phyloP scores from a whole-genome alignment of 2,888 invertebrate species.

The Phyto melanocephala region DNA sequence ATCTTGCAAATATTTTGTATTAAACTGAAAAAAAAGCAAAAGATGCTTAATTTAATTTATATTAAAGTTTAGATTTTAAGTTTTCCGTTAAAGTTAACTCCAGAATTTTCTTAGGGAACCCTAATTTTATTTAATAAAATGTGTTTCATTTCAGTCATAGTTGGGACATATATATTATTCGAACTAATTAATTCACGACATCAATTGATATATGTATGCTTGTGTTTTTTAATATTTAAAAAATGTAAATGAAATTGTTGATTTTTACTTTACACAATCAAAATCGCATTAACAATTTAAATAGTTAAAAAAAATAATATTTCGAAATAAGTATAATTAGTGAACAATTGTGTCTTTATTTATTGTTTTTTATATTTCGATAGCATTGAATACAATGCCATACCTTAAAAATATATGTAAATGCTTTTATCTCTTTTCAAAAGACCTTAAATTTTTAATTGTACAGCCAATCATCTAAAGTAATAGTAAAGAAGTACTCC shows the following conservation, averaged over 20 bases:
- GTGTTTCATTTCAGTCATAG: background rate
- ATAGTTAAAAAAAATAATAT: background rate
- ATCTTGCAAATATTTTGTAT: too few species aligned
- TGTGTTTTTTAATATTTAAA: background rate
- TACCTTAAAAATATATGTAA: background rate
- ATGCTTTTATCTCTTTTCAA: background rate
- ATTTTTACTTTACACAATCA: background rate
- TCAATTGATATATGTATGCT: too few species aligned
- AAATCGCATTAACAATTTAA: conserved; percentile 16
- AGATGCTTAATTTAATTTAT: too few species aligned
- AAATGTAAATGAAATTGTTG: background rate
- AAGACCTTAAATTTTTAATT: background rate
- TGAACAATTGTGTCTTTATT: too few species aligned
- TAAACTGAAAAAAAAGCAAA: too few species aligned
- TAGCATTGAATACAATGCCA: too few species aligned
- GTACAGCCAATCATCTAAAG: too few species aligned
- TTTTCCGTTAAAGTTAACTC: too few species aligned
- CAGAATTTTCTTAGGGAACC: too few species aligned
- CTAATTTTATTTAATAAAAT: background rate
- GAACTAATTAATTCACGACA: conserved; percentile 7
- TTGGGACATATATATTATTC: background rate
- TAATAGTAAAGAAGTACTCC: background rate
- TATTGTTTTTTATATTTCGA: too few species aligned
- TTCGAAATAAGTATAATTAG: background rate
- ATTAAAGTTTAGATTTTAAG: too few species aligned